phyloP scores from a whole-genome alignment of 1,140 invertebrate genomes.

The Ectropis grisescens region DNA sequence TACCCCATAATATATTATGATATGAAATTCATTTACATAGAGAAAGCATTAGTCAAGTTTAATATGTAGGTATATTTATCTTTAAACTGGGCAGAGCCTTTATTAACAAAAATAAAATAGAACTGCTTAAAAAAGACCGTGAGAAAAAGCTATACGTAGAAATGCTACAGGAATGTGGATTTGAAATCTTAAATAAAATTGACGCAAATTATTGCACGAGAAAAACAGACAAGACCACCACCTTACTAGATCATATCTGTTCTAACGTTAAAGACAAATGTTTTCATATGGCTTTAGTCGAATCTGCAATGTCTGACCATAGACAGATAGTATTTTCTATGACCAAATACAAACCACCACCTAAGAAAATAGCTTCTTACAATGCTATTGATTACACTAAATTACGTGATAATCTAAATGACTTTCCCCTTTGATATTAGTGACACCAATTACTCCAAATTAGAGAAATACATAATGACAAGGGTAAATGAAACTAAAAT shows the following conservation, averaged over 20 bases:
- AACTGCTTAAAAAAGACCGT: neutral
- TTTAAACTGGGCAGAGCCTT: too few species aligned
- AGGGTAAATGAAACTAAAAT: neutral
- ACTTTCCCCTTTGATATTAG: neutral
- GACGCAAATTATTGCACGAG: constrained; percentile 9
- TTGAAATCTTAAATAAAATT: constrained; percentile 13
- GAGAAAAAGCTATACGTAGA: too few species aligned
- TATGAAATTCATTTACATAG: too few species aligned
- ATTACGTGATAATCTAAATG: neutral
- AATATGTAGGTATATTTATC: too few species aligned
- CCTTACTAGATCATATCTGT: constrained; percentile 11
- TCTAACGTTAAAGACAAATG: constrained; percentile 8
- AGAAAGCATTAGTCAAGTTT: too few species aligned
- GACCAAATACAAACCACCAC: neutral
- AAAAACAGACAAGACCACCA: too few species aligned
- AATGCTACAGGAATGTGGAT: constrained; percentile 9
- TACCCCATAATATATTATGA: too few species aligned
- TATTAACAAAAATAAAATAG: too few species aligned
- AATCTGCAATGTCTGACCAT: constrained; percentile 10
- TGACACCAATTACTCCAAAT: neutral
- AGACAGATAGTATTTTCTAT: constrained; percentile 11
- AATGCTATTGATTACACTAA: neutral
- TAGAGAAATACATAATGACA: neutral
- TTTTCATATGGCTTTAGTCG: constrained; percentile 7
- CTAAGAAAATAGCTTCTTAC: neutral